Evolutionary conservation across 2,888 invertebrate species (phyloP).

Genomic region (Latrodectus elegans): DNA sequence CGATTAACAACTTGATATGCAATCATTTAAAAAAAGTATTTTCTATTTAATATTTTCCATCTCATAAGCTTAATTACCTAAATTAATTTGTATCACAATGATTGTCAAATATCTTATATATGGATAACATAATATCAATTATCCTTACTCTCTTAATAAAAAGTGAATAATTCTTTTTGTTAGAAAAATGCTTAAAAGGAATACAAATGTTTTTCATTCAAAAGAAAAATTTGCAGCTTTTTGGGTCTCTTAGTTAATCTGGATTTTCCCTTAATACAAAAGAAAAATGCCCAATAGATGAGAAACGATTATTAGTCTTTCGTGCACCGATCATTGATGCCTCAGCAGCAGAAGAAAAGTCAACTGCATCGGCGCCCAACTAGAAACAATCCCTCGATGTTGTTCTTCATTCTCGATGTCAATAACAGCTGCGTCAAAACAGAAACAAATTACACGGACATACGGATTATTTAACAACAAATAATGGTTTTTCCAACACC

Average conservation of each 20-base stretch:
- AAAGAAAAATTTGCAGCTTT: background rate
- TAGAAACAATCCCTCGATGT: background rate
- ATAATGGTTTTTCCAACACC: slow-evolving; percentile 49
- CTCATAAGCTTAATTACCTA: too few relatives aligned
- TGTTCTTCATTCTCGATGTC: slow-evolving; percentile 14
- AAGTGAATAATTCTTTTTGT: background rate
- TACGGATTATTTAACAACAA: slow-evolving; percentile 52
- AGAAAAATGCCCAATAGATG: slow-evolving; percentile 19
- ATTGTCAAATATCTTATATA: too few relatives aligned
- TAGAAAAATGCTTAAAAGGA: too few relatives aligned
- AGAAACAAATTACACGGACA: slow-evolving; percentile 51
- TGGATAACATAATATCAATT: background rate
- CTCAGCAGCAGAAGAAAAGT: background rate
- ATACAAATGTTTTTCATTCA: too few relatives aligned
- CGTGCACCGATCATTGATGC: background rate
- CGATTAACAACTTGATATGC: too few relatives aligned
- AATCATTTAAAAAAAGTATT: too few relatives aligned
- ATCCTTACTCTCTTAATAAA: background rate
- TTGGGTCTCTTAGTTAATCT: background rate
- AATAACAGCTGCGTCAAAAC: slow-evolving; percentile 50
- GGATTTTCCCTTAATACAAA: slow-evolving; percentile 9
- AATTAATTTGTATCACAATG: too few relatives aligned
- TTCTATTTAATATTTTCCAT: too few relatives aligned
- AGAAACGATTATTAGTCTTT: slow-evolving; percentile 6
- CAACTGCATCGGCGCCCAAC: slow-evolving; percentile 34